Percentiles rank a stretch among this genome's conserved stretches.
Conservation (phyloP, 1,140 invertebrate species). For the Hermetia illucens region DNA sequence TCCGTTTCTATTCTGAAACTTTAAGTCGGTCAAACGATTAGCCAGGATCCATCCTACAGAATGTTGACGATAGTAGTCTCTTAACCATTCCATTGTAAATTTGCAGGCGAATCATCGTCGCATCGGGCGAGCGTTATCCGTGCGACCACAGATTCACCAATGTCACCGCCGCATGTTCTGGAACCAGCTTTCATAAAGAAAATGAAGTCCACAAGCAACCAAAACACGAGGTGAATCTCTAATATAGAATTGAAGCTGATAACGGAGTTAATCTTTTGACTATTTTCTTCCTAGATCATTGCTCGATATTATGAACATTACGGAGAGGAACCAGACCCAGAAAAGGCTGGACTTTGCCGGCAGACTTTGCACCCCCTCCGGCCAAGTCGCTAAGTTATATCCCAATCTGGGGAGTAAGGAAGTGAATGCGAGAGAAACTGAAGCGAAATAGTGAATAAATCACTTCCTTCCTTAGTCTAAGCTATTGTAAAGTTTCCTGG, state of each 20-base stretch:
- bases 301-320: slow-evolving; percentile 47
- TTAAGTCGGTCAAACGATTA: no score
- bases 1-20: not conserved
- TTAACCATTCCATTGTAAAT: no score
- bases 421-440: slow-evolving; percentile 3
- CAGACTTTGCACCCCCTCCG: slow-evolving; percentile 46
- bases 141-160: slow-evolving; percentile 67
- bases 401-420: slow-evolving; percentile 47
- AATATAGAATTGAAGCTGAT: not conserved
- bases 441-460: no score
- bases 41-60: no score
- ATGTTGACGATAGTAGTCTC: no score
- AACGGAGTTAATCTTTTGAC: not conserved
- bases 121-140: slow-evolving; percentile 51
- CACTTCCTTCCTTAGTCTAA: no score
- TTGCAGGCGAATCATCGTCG: slow-evolving; percentile 6
- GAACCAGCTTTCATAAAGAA: slow-evolving; percentile 27
- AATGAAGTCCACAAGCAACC: slow-evolving; percentile 25
- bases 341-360: slow-evolving; percentile 66
- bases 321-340: slow-evolving; percentile 36
- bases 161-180: slow-evolving; percentile 50
- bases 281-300: slow-evolving; percentile 35
- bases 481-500: no score
- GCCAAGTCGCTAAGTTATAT: slow-evolving; percentile 59
- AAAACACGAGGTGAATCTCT: not conserved